Base-by-base conservation (phyloP, 2,113 vertebrate genomes). In the Sardina pilchardus region DNA sequence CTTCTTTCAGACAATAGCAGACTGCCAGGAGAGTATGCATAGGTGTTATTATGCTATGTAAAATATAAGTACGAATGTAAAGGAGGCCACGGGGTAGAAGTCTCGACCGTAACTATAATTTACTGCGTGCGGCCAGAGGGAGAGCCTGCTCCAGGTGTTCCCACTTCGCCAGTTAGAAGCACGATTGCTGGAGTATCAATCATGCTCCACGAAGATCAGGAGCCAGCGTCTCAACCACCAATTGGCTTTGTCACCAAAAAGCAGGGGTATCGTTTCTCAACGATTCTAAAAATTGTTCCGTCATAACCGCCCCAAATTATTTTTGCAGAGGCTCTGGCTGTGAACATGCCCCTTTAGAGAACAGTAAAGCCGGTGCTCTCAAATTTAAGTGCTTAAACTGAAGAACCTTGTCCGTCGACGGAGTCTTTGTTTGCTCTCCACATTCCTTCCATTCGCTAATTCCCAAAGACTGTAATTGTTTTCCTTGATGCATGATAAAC, bases 61-160 rank as follows among this genome's bases (percentile, higher is more conserved):
- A 89, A 88, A 88, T 88, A 63, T 88, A 93, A 92, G 90, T 92
- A 89, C 90, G 88, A 87, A 89, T 87, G 91, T 90, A 88, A 85
- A 86, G 90, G 93, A 90, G 91, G 85, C 90, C 86, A 88, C 85
- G 86, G 91, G 91, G 90, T 86, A 90, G 90, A 91, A 86, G 90
- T 88, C 91, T 90, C 84, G 67, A 90, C 88, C 87, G 90, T 90
- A 90, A 92, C 91, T 91, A 90, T 92, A 92, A 94, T 95, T 93
- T 94, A 94, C 91, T 92, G 90, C 89, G 88, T 93, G 94, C 88
- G 94, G 93, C 93, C 92, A 94, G 91, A 92, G 91, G 91, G 91
- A 93, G 83, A 86, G 89, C 84, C 85, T 89, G 88, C 90, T 93
- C 94, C 94, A 94, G 93, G 94, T 94, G 93, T 93, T 95, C 91